Evolutionary conservation across 2,888 invertebrate genomes (phyloP), one percentile per base, ranked within the genome.

Genomic region (Beris morrisii): DNA sequence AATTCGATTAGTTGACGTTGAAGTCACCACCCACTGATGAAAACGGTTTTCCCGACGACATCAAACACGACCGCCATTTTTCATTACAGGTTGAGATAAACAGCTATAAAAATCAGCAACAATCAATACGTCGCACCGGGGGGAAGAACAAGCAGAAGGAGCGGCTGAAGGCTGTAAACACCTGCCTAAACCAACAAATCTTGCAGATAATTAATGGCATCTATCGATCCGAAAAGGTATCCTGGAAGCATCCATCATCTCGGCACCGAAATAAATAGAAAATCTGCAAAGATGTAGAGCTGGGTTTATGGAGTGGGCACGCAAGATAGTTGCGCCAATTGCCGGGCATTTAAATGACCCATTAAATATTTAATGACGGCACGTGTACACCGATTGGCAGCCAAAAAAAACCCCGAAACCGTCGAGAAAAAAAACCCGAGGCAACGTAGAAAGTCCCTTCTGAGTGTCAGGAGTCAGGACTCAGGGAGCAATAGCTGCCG

Each of bases 391-490:
- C 61, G 50, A 61, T 32, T 50, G 61, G 61, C 46, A 52, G 31
- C 52, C 43, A 61, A 50, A 52, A 15, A 38, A 22, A 32, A 38
- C 32, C 50, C 31, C 31, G 43, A 50, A 5, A n/a, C 6, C 4
- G 12, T 12, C 22, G 32, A 38, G 52, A 38, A 32, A 52, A 52
- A 22, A 38, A 38, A 52, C 52, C 48, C 12, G 48, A 31, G 9
- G 44, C 15, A 44, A 12, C 31, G 31, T 12, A 55, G 15, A 30
- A 50, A 59, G 30, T 61, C 61, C 61, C 61, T 61, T 38, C 52
- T 22, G 61, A 52, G 22, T 52, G 61, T 61, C 61, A 61, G 61
- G 61, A 50, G 61, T 61, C 61, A 61, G 61, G 61, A 50, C 31
- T 38, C 61, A 38, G 38, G 61, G 50, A 61, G 61, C 61, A 38